Evolutionary conservation across 2,113 vertebrate species (phyloP), one percentile per base, ranked within the genome.

Genomic region (Cyprinodon brontotheroides): DNA sequence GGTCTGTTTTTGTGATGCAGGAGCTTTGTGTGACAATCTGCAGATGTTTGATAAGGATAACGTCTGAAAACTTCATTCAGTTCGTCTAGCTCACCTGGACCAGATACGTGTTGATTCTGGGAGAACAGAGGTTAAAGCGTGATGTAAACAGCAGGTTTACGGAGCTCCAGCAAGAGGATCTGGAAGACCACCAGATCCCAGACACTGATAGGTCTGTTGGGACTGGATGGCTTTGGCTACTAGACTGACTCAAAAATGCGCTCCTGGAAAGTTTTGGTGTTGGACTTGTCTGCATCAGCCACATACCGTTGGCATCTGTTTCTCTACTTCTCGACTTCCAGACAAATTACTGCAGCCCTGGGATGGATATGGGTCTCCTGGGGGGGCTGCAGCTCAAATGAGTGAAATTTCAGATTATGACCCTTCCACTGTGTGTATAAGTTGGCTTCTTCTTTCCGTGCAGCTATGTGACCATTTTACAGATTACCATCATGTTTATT

Each of bases 221-320:
- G 85, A 83, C 75, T 59, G 71, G 84, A 85, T 67, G 75, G 48
- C 71, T 86, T 83, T 73, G 77, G 82, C 83, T 71, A 66, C 81
- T 77, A 11, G 40, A 29, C 81, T 78, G 79, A 83, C 71, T 84
- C 86, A 79, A 86, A 57, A 89, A 84, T 41, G 71, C 77, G 53
- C 80, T 80, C 48, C 77, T 85, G 90, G 89, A 87, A 90, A 86
- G 59, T 91, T 84, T 29, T 74, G 10, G 79, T 80, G 82, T 84
- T 75, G 66, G 83, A 62, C 62, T 83, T 48, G 72, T 84, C 79
- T 72, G 76, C 83, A 87, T 87, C 86, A 80, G 74, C 70, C 73
- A 68, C 86, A 84, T 79, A 77, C 79, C 60, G 13, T 74, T 87
- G 79, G 75, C 74, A 69, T 41, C 43, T 9, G 14, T n/a, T 61